These are phyloP conservation scores for Vultur gryphus DNA, from an alignment of 2,797 vertebrate genomes.

Conservation along the genomic window DNA sequence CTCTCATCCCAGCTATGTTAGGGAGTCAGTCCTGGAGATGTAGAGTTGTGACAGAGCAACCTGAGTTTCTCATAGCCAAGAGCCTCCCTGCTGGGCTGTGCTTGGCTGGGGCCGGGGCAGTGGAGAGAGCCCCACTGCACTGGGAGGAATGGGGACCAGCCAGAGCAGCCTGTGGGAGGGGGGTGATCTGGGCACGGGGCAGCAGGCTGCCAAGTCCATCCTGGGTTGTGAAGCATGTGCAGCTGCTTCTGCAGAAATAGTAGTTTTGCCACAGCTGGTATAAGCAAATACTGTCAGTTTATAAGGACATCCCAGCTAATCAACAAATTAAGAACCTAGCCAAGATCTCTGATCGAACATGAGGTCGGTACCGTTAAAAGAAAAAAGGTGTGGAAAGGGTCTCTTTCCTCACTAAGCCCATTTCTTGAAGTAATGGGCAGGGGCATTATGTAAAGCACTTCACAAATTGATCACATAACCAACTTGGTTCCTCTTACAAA, in stretches of 20 bases:
- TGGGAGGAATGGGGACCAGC: neutral
- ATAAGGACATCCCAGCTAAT: neutral
- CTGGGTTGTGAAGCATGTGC: neutral
- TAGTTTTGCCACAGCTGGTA: neutral
- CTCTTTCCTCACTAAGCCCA: neutral
- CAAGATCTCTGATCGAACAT: neutral
- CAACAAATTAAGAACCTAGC: neutral
- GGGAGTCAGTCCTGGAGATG: neutral
- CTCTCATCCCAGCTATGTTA: neutral
- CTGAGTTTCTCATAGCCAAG: neutral
- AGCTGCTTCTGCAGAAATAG: neutral
- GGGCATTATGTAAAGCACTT: neutral
- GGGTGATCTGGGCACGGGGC: neutral
- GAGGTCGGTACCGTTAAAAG: neutral
- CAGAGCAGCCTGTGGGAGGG: neutral
- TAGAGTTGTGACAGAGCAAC: neutral
- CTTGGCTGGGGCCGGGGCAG: neutral
- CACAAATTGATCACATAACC: neutral
- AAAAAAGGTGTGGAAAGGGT: neutral
- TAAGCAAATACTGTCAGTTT: neutral
- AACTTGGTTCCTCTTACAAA: neutral
- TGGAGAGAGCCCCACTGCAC: neutral
- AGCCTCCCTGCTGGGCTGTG: neutral
- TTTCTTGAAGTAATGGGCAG: neutral
- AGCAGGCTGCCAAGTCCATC: neutral